phyloP scores from a whole-genome alignment of 2,113 vertebrate genomes.

The Oncorhynchus tshawytscha region DNA sequence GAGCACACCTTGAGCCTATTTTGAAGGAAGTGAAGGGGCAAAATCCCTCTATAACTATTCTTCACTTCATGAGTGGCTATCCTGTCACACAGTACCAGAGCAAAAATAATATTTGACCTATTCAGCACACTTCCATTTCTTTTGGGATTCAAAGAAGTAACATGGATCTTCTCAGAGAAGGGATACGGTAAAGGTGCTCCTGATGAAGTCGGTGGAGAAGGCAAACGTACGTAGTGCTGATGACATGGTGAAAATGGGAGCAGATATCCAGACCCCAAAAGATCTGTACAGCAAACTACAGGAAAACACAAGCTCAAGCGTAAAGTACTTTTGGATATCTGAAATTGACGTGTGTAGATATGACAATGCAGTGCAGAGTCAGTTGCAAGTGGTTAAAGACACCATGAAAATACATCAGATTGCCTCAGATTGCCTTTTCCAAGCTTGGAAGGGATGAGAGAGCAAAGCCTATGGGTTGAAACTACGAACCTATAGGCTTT shows the following conservation, averaged over 20 bases:
- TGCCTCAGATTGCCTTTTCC: not conserved
- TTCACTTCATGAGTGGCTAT: not conserved
- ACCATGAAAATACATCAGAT: conserved; percentile 15
- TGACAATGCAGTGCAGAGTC: not conserved
- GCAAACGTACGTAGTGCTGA: not conserved
- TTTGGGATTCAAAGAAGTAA: conserved; percentile 9
- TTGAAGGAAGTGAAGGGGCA: not conserved
- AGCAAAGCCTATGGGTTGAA: too few relatives aligned
- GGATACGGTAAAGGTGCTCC: not conserved
- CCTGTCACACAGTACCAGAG: conserved; percentile 5
- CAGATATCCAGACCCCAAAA: conserved; percentile 3
- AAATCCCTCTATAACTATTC: not conserved
- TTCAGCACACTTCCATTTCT: conserved; percentile 8
- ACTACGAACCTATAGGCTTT: too few relatives aligned
- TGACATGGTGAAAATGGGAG: not conserved
- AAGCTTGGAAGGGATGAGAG: too few relatives aligned
- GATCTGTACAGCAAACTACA: not conserved
- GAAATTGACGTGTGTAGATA: not conserved
- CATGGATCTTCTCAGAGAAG: conserved; percentile 8
- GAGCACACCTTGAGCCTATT: conserved; percentile 19
- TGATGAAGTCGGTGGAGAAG: conserved; percentile 14
- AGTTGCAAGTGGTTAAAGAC: conserved; percentile 10
- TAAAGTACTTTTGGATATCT: conserved; percentile 7
- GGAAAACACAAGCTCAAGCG: not conserved
- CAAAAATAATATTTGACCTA: not conserved